These are phyloP conservation scores for Bilobella aurantiaca DNA, from an alignment of 1,140 invertebrate species.

Conservation along the genomic window DNA sequence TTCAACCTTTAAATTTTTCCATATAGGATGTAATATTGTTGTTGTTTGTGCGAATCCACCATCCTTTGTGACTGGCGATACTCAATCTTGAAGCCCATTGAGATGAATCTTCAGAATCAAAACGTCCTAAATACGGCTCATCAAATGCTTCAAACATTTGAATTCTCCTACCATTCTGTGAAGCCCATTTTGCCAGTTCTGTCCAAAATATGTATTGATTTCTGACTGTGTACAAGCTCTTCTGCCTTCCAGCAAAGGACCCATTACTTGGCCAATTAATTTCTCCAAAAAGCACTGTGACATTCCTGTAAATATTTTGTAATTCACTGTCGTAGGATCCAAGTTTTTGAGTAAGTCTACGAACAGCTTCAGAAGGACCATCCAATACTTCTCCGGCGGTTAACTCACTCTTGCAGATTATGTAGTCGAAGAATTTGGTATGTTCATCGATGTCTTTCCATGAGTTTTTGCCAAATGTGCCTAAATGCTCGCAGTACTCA, in stretches of 20 bases:
- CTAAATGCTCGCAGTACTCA: neutral
- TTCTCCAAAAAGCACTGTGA: slow-evolving; percentile 15
- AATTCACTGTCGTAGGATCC: neutral
- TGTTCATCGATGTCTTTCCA: slow-evolving; percentile 1
- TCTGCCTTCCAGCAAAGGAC: neutral
- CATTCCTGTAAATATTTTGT: neutral
- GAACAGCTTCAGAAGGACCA: neutral
- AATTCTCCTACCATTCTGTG: neutral
- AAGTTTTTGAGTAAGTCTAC: no score
- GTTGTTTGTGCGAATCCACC: slow-evolving; percentile 4
- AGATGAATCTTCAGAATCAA: neutral
- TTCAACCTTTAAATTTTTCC: slow-evolving; percentile 14
- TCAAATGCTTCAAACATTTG: slow-evolving; percentile 20
- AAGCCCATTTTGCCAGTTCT: slow-evolving; percentile 8
- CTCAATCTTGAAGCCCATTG: slow-evolving; percentile 2
- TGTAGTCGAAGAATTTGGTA: no score
- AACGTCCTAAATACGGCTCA: slow-evolving; percentile 4
- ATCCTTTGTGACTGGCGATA: slow-evolving; percentile 3
- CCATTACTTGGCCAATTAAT: slow-evolving; percentile 14
- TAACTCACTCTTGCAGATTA: slow-evolving; percentile 13
- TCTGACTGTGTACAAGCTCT: slow-evolving; percentile 2
- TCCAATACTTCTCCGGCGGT: neutral
- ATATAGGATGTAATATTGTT: neutral
- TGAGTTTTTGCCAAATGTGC: slow-evolving; percentile 7
- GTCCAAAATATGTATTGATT: slow-evolving; percentile 17